Conservation (phyloP, 2,797 vertebrate genomes). For the Pseudochromis fuscus region DNA sequence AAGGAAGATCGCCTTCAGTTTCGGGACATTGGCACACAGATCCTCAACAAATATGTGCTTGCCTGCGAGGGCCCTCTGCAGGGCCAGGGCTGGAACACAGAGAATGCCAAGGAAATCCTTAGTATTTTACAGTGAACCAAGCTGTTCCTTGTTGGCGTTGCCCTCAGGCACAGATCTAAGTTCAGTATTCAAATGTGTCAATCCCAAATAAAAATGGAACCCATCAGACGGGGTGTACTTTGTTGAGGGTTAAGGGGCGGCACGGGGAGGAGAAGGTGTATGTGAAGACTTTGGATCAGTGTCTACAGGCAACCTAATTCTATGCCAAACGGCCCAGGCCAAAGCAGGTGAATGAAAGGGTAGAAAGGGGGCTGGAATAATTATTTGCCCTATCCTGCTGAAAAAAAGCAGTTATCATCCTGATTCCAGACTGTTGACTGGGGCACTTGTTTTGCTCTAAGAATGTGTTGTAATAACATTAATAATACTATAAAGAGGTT, state of each 20-base stretch:
- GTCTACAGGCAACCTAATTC: slow-evolving; percentile 71
- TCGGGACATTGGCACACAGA: slow-evolving; percentile 92
- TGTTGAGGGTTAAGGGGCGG: slow-evolving; percentile 50
- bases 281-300: slow-evolving; percentile 65
- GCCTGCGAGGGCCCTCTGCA: slow-evolving; percentile 94
- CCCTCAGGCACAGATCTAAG: slow-evolving; percentile 74
- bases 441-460: slow-evolving; percentile 82
- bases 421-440: slow-evolving; percentile 81
- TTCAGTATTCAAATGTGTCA: slow-evolving; percentile 77
- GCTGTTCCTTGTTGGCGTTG: slow-evolving; percentile 68
- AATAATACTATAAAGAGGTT: slow-evolving; percentile 78
- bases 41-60: slow-evolving; percentile 91
- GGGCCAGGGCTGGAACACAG: slow-evolving; percentile 94
- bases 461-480: slow-evolving; percentile 85
- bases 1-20: slow-evolving; percentile 88
- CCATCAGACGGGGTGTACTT: slow-evolving; percentile 61
- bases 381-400: slow-evolving; percentile 69
- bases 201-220: slow-evolving; percentile 72
- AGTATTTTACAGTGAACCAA: slow-evolving; percentile 88
- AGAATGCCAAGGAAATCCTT: slow-evolving; percentile 94
- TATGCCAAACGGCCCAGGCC: slow-evolving; percentile 66
- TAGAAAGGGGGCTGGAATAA: slow-evolving; percentile 52
- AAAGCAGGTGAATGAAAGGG: slow-evolving; percentile 63
- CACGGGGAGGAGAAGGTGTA: slow-evolving; percentile 38
- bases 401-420: slow-evolving; percentile 82